Conservation (phyloP, 1,140 invertebrate genomes). For the Drosophila tristis region DNA sequence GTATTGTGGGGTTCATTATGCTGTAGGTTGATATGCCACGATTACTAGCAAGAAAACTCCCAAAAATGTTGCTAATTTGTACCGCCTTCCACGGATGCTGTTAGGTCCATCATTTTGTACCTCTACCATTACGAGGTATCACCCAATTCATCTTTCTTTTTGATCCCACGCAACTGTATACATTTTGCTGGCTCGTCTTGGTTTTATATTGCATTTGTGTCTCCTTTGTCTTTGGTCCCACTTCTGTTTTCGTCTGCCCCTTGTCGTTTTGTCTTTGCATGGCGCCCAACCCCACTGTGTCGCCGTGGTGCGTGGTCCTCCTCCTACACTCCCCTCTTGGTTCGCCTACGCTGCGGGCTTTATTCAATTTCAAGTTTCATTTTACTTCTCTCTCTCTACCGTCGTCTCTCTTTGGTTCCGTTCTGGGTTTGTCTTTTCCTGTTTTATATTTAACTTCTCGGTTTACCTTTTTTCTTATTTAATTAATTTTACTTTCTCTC, state of each 20-base stretch:
- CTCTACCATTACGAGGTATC: constrained; percentile 28
- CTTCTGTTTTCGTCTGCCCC: constrained; percentile 13
- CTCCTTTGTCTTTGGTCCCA: constrained; percentile 50
- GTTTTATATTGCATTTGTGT: constrained; percentile 69
- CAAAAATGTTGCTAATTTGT: too few species aligned
- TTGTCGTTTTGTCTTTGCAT: constrained; percentile 3
- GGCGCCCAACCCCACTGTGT: not conserved
- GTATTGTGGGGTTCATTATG: constrained; percentile 4
- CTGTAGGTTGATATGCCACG: not conserved
- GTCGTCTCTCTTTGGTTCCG: constrained; percentile 23
- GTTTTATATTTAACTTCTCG: constrained; percentile 81
- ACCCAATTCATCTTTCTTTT: constrained; percentile 3
- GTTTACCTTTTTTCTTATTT: constrained; percentile 83
- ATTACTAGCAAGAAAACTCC: too few species aligned
- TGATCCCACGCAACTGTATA: not conserved
- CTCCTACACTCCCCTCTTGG: not conserved
- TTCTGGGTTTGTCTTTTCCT: constrained; percentile 73
- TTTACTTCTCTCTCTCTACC: constrained; percentile 40
- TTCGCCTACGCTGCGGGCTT: constrained; percentile 44
- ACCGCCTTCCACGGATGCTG: too few species aligned
- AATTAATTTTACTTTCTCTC: constrained; percentile 68
- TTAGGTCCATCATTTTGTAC: too few species aligned
- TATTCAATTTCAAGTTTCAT: constrained; percentile 81
- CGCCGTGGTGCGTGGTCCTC: not conserved
- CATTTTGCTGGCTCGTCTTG: constrained; percentile 23